phyloP scores from a whole-genome alignment of 2,797 vertebrate species.

The Melanotaenia maccullochi region DNA sequence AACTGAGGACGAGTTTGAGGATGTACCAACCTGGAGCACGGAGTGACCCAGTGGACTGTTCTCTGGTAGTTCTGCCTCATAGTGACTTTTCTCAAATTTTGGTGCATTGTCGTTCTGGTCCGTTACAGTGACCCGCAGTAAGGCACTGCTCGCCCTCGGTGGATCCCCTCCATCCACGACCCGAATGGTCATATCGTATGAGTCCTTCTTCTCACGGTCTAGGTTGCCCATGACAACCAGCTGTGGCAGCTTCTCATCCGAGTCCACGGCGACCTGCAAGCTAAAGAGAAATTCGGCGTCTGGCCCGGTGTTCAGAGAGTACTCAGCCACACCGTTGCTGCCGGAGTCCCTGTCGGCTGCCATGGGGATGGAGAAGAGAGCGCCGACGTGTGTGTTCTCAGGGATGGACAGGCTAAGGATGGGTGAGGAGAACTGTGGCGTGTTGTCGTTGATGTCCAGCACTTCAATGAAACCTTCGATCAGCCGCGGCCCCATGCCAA shows the following conservation, averaged over 20 bases:
- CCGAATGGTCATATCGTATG: slow-evolving; percentile 95
- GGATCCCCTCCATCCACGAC: slow-evolving; percentile 93
- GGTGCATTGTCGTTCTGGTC: slow-evolving; percentile 96
- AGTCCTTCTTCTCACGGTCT: slow-evolving; percentile 94
- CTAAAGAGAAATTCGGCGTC: slow-evolving; percentile 92
- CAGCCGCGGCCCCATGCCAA: slow-evolving; percentile 87
- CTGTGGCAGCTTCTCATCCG: slow-evolving; percentile 93
- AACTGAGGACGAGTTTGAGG: neutral
- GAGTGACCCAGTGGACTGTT: slow-evolving; percentile 96
- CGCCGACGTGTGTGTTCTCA: slow-evolving; percentile 91
- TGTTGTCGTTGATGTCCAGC: slow-evolving; percentile 97
- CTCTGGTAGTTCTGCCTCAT: slow-evolving; percentile 91
- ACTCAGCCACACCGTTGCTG: slow-evolving; percentile 90
- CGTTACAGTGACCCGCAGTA: slow-evolving; percentile 92
- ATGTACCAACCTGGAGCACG: slow-evolving; percentile 89
- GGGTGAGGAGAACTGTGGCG: slow-evolving; percentile 94
- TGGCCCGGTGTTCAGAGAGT: slow-evolving; percentile 86
- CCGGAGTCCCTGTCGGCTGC: slow-evolving; percentile 92
- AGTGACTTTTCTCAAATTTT: slow-evolving; percentile 91
- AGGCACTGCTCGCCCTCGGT: slow-evolving; percentile 89
- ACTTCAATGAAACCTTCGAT: slow-evolving; percentile 97
- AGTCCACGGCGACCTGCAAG: slow-evolving; percentile 92
- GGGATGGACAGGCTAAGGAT: slow-evolving; percentile 94
- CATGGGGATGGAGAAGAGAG: slow-evolving; percentile 90
- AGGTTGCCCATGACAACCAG: slow-evolving; percentile 94